Percentiles rank a stretch among this genome's conserved stretches.
Evolutionary conservation across 2,888 invertebrate species (phyloP).

Genomic region (Lomographa bimaculata): DNA sequence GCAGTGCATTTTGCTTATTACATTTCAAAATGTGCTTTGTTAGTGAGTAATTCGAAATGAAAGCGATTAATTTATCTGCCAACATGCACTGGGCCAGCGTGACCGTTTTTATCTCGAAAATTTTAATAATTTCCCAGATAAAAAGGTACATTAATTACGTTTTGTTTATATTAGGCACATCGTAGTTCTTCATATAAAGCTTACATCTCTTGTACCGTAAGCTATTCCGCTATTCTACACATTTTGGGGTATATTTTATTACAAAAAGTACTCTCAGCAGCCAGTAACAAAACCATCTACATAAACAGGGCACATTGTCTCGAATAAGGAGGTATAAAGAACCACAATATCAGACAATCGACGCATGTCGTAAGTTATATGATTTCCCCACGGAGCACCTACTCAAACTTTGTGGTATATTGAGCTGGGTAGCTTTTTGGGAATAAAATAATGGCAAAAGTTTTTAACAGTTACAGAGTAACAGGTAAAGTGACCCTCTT

Average conservation of each 20-base stretch:
- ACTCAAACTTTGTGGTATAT: slow-evolving; percentile 31
- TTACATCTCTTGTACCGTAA: slow-evolving; percentile 1
- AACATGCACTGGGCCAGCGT: too few relatives aligned
- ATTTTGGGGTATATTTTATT: slow-evolving; percentile 10
- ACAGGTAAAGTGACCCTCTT: slow-evolving; percentile 22
- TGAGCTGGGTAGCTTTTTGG: slow-evolving; percentile 27
- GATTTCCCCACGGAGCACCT: slow-evolving; percentile 31
- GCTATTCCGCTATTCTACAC: slow-evolving; percentile 1
- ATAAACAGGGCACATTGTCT: slow-evolving; percentile 11
- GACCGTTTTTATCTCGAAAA: too few relatives aligned
- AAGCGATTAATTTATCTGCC: too few relatives aligned
- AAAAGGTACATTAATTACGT: too few relatives aligned
- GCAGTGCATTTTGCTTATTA: slow-evolving; percentile 31
- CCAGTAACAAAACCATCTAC: slow-evolving; percentile 10
- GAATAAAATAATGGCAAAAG: slow-evolving; percentile 27
- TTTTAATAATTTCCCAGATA: too few relatives aligned
- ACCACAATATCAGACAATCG: slow-evolving; percentile 21
- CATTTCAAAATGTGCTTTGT: too few relatives aligned
- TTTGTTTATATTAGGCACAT: too few relatives aligned
- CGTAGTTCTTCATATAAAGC: slow-evolving; percentile 3
- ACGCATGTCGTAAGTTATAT: slow-evolving; percentile 28
- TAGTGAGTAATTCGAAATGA: too few relatives aligned
- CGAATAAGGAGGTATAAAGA: slow-evolving; percentile 17
- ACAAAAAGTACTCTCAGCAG: slow-evolving; percentile 12
- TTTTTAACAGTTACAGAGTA: slow-evolving; percentile 30